Base-by-base conservation (phyloP, 2,797 vertebrate species). In the Adrianichthys oophorus region DNA sequence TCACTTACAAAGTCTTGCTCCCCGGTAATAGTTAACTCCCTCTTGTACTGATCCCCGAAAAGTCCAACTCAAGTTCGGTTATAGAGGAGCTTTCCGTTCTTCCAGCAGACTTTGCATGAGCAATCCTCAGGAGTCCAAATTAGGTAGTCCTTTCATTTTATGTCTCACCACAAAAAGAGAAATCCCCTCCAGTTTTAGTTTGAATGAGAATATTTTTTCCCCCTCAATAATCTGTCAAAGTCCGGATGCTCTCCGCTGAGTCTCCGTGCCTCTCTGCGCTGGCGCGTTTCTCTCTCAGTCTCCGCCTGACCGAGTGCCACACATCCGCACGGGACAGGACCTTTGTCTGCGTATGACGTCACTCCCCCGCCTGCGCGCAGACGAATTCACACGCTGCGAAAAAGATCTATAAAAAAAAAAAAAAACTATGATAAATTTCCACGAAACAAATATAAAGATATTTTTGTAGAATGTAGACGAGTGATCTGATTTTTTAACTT, bases 271-370 rank as follows among this genome's bases (percentile, higher is more conserved):
- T 78, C 65, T 82, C 70, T 76, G 78, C 49, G 75, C 86, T 81
- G 70, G 76, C 78, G 53, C 80, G 61, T 54, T 66, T 53, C 56
- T 60, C 54, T 49, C 51, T 49, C 64, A 47, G 58, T 19, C 56
- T 23, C 51, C 26, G 58, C 17, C 60, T n/a, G 46, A 54, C 61
- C 29, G 59, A 76, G 65, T 64, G 74, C 37, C 53, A 50, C 55
- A 63, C 65, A 56, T 74, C 68, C 57, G 65, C 47, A 56, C 81
- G 56, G 77, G 75, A 85, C 72, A 55, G 75, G 61, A 78, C 79
- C 70, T 76, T 84, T 84, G 72, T 86, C 74, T 79, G 71, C 44
- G 40, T 26, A 49, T 86, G 85, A 90, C 87, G 87, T 89, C 88
- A 86, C 77, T 6, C 48, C 47, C 63, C 24, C 72, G n/a, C 74